These are phyloP conservation scores for Tribolium castaneum DNA, from an alignment of 1,140 invertebrate species.

Conservation along the genomic window DNA sequence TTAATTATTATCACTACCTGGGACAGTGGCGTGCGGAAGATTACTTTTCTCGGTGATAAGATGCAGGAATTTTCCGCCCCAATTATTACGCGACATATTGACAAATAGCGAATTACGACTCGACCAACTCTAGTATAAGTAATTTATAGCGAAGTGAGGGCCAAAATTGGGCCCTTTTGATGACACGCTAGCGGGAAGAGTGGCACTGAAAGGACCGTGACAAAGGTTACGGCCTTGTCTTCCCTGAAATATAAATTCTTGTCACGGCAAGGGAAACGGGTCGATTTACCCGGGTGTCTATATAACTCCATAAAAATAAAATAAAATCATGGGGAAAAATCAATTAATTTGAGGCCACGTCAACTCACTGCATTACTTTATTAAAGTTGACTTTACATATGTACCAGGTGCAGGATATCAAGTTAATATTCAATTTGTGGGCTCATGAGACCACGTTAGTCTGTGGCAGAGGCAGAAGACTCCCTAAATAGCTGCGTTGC, in stretches of 20 bases:
- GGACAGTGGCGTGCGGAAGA: neutral
- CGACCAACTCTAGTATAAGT: neutral
- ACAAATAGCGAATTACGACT: neutral
- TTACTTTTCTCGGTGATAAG: neutral
- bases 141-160: neutral
- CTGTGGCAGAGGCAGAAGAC: neutral
- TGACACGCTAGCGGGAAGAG: neutral
- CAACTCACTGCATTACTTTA: constrained; percentile 9
- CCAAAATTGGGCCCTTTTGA: neutral
- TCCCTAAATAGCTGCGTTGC: no score
- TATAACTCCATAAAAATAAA: neutral
- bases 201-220: neutral
- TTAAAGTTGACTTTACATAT: constrained; percentile 24
- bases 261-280: neutral
- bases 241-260: neutral
- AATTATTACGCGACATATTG: neutral
- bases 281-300: neutral
- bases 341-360: no score
- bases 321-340: neutral
- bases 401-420: constrained; percentile 31
- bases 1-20: constrained; percentile 2
- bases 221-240: neutral
- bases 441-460: constrained; percentile 19
- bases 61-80: neutral
- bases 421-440: constrained; percentile 34